phyloP scores from a whole-genome alignment of 2,888 invertebrate genomes.

The Tridacna crocea region DNA sequence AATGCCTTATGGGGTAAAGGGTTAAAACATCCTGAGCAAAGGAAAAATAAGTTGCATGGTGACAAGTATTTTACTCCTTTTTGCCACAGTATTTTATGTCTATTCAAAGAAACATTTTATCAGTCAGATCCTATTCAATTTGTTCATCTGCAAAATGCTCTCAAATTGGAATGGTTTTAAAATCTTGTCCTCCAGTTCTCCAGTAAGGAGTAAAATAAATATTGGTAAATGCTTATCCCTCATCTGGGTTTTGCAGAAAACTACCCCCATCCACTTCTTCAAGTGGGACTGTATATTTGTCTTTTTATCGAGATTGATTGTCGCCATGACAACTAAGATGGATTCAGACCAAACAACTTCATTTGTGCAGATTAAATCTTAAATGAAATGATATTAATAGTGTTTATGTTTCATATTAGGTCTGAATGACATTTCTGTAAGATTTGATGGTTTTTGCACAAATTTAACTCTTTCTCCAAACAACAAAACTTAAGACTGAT shows the following conservation, averaged over 20 bases:
- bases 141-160: no score
- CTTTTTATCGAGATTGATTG: conserved; percentile 20
- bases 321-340: conserved; percentile 26
- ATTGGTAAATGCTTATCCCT: conserved; percentile 21
- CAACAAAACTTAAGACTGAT: no score
- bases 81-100: no score
- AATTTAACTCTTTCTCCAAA: no score
- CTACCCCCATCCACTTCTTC: conserved; percentile 23
- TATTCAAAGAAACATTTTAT: no score
- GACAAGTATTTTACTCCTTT: no score
- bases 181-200: no score
- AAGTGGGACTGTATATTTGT: conserved; percentile 19
- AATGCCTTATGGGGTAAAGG: no score
- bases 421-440: conserved; percentile 12
- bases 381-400: conserved; percentile 26
- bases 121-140: no score
- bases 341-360: conserved; percentile 27
- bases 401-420: conserved; percentile 25
- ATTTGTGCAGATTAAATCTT: conserved; percentile 21
- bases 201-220: not conserved
- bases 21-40: no score
- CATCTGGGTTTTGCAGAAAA: conserved; percentile 1
- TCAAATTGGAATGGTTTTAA: no score
- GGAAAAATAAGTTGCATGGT: no score
- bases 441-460: not conserved